A percentile compares a stretch with the other conserved stretches of the same genome.
These are phyloP conservation scores for Bimastos eiseni DNA, from an alignment of 2,888 invertebrate genomes.

Conservation along the genomic window DNA sequence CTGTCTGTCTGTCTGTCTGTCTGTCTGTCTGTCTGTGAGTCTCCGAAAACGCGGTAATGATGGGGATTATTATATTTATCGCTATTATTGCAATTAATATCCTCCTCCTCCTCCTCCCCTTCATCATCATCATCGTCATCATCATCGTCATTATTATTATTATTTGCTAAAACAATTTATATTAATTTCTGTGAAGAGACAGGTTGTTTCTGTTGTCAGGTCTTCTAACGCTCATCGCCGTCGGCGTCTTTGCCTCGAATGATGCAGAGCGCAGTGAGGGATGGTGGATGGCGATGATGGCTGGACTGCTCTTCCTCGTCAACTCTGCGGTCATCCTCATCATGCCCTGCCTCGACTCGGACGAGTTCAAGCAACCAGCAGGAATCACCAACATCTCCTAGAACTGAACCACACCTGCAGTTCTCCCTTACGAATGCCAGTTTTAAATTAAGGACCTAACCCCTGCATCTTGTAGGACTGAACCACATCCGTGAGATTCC, in stretches of 20 bases:
- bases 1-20: not conserved
- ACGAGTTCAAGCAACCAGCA: not conserved
- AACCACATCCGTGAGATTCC: not conserved
- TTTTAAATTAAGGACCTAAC: not conserved
- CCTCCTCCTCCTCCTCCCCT: no score
- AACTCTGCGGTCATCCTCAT: not conserved
- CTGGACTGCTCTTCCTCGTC: not conserved
- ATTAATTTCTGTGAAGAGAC: no score
- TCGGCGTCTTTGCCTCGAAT: not conserved
- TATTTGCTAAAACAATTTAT: not conserved
- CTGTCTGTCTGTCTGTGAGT: not conserved
- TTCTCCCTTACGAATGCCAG: not conserved
- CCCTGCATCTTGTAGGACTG: not conserved
- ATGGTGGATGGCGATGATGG: not conserved
- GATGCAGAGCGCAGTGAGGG: not conserved
- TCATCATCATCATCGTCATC: not conserved
- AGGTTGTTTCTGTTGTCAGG: not conserved
- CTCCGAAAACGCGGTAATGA: no score
- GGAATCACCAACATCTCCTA: not conserved
- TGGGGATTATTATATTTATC: no score
- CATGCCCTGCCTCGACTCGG: not conserved
- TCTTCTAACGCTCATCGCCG: not conserved
- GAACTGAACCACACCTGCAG: conserved; percentile 44
- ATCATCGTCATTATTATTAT: not conserved
- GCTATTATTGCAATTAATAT: no score